Base-by-base conservation (phyloP, 2,113 vertebrate species). In the Muntiacus muntjak region DNA sequence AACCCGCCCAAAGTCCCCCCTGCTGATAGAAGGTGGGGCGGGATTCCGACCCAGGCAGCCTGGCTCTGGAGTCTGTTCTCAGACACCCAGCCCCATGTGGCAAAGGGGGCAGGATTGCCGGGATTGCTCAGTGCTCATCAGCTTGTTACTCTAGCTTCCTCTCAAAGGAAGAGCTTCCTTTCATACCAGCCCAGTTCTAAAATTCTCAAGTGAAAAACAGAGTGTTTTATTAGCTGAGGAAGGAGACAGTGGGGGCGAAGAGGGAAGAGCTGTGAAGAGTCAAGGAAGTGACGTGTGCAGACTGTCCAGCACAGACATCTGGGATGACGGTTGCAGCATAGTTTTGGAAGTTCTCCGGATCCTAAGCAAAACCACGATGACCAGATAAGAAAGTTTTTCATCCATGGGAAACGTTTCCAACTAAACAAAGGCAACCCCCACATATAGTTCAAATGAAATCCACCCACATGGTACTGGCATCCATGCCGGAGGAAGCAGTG, bases 251-350 rank as follows among this genome's bases (percentile, higher is more conserved):
- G 19, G 40, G 40, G 64, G 47, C 21, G 4, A 7, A 11, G 55
- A 64, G 47, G 47, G 13, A 28, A 52, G 55, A 36, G 40, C 60
- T 33, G 23, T 28, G 45, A 25, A 36, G 57, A 9, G 25, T 23
- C 3, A 26, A 10, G n/a, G 76, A 21, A 33, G 10, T 3, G 2
- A 6, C 1, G 12, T 16, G 21, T 25, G 30, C 21, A 1, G 0
- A 4, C 2, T 13, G 26, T 25, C 26, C 10, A 14, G 7, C 82
- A 6, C 0, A 1, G 23, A n/a, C 62, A 3, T 28, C 25, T 1
- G 28, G 30, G 33, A 47, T 28, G 60, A 28, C 17, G 47, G 47
- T 15, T 1, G 36, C 26, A 5, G 21, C 26, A 30, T 33, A 0
- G 71, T 62, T 33, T 85, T 23, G 28, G 9, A 86, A 47, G 43